A percentile compares a stretch with the other conserved stretches of the same genome.
These are phyloP conservation scores for Caranx melampygus DNA, from an alignment of 2,113 vertebrate species.

Conservation along the genomic window DNA sequence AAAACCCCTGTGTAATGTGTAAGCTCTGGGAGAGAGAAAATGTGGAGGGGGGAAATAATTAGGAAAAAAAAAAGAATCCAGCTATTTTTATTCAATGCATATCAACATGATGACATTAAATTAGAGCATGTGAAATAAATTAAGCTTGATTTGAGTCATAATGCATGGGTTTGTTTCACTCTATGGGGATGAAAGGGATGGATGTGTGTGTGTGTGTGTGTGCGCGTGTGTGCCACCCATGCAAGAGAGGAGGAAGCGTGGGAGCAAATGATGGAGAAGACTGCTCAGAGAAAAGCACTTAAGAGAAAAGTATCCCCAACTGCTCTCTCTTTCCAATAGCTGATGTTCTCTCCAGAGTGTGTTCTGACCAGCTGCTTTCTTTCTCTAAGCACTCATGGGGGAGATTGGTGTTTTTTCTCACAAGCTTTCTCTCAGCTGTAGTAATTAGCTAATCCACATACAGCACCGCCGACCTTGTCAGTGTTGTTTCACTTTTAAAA, in stretches of 20 bases:
- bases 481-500: conserved; percentile 56
- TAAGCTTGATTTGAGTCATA: conserved; percentile 62
- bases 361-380: conserved; percentile 71
- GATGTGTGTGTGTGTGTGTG: conserved; percentile 19
- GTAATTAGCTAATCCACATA: conserved; percentile 63
- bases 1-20: conserved; percentile 53
- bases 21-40: conserved; percentile 17
- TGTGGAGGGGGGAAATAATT: conserved; percentile 37
- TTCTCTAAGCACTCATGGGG: conserved; percentile 62
- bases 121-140: conserved; percentile 63
- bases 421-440: conserved; percentile 61
- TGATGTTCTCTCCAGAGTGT: conserved; percentile 70
- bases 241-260: conserved; percentile 54
- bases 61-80: conserved; percentile 47
- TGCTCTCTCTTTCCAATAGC: conserved; percentile 58
- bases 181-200: conserved; percentile 50
- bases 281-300: conserved; percentile 69
- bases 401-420: conserved; percentile 58
- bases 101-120: conserved; percentile 59
- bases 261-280: conserved; percentile 62
- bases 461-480: conserved; percentile 38
- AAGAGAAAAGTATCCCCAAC: conserved; percentile 62
- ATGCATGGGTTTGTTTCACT: conserved; percentile 62
- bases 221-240: conserved; percentile 19
- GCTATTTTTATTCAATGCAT: conserved; percentile 56